These are phyloP conservation scores for Caenorhabditis sinica DNA, from an alignment of 2,888 invertebrate species.

Conservation along the genomic window DNA sequence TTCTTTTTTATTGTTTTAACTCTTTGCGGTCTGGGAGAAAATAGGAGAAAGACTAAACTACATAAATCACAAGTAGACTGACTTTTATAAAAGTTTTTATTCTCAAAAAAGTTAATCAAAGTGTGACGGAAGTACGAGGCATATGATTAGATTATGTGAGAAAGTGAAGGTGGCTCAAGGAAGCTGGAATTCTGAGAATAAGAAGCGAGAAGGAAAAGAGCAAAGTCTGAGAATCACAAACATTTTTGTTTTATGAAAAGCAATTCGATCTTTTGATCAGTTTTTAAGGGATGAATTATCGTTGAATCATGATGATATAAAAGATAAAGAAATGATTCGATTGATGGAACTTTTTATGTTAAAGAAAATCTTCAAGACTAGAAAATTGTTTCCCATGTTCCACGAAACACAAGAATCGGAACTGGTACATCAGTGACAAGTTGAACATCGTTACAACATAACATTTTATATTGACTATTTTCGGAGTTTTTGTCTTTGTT, in stretches of 20 bases:
- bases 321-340: too few species aligned
- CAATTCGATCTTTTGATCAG: slow-evolving; percentile 1
- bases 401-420: neutral
- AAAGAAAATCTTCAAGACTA: neutral
- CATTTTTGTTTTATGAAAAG: too few species aligned
- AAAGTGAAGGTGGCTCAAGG: neutral
- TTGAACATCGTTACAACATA: neutral
- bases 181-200: slow-evolving; percentile 10
- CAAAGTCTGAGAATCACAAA: slow-evolving; percentile 23
- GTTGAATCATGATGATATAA: neutral
- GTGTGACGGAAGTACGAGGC: slow-evolving; percentile 20
- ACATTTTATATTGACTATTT: slow-evolving; percentile 8
- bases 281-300: neutral
- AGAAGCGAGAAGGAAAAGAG: too few species aligned
- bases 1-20: slow-evolving; percentile 1
- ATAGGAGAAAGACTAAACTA: neutral
- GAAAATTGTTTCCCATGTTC: too few species aligned
- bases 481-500: slow-evolving; percentile 32
- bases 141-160: slow-evolving; percentile 16
- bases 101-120: slow-evolving; percentile 23
- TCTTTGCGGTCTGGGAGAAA: neutral
- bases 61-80: slow-evolving; percentile 14
- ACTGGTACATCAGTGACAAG: slow-evolving; percentile 13
- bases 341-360: too few species aligned
- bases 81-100: neutral